Evolutionary conservation across 2,797 vertebrate species (phyloP).

Genomic region (Momotus momota): DNA sequence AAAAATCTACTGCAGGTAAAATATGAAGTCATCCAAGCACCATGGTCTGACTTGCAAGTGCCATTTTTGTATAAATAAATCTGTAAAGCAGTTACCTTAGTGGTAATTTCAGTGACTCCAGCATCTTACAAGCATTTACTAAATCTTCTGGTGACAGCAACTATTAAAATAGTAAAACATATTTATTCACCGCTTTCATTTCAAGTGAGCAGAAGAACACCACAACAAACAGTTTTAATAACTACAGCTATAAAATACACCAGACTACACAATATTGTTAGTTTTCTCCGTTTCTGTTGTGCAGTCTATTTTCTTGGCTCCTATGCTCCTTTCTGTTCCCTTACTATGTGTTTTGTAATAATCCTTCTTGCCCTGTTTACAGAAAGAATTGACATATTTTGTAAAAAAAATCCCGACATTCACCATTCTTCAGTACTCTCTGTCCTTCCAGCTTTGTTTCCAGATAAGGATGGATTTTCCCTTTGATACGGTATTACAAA

Average conservation of each 20-base stretch:
- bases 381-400: not conserved
- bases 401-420: not conserved
- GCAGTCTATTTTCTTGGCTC: not conserved
- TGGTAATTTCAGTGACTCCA: constrained; percentile 92
- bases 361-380: not conserved
- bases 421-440: not conserved
- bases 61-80: not conserved
- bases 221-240: not conserved
- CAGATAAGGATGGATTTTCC: not conserved
- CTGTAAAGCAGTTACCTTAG: constrained; percentile 83
- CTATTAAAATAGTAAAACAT: constrained; percentile 75
- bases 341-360: not conserved
- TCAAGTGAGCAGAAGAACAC: not conserved
- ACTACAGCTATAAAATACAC: not conserved
- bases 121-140: constrained; percentile 95
- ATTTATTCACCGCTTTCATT: constrained; percentile 20
- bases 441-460: not conserved
- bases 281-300: not conserved
- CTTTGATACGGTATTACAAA: not conserved
- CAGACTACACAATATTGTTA: not conserved
- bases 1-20: not conserved
- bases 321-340: not conserved
- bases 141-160: constrained; percentile 97
- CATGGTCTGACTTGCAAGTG: not conserved
- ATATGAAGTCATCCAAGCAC: not conserved